Evolutionary conservation across 2,797 vertebrate genomes (phyloP).

Genomic region (Trematomus bernacchii): DNA sequence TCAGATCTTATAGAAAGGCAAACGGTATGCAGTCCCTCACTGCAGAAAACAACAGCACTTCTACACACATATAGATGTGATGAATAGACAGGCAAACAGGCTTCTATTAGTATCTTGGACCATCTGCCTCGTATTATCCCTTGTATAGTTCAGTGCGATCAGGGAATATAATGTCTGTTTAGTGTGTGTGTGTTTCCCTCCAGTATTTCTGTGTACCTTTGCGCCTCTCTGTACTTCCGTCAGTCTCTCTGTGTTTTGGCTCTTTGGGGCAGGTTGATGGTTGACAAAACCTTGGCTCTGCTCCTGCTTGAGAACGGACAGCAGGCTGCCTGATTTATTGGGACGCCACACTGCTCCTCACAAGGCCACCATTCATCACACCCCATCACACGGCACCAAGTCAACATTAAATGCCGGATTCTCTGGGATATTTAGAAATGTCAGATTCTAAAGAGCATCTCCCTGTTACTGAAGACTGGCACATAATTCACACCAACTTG

Average conservation of each 20-base stretch:
- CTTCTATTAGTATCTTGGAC: conserved; percentile 78
- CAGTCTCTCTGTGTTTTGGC: conserved; percentile 34
- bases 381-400: conserved; percentile 32
- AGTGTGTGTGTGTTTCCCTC: conserved; percentile 41
- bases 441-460: not conserved
- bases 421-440: conserved; percentile 9
- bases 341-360: conserved; percentile 42
- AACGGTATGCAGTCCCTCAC: conserved; percentile 30
- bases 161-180: conserved; percentile 44
- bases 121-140: conserved; percentile 76
- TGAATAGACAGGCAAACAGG: conserved; percentile 60
- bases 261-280: conserved; percentile 52
- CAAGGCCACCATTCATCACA: conserved; percentile 57
- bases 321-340: conserved; percentile 64
- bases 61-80: conserved; percentile 55
- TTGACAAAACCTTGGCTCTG: conserved; percentile 59
- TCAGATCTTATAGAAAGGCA: conserved; percentile 41
- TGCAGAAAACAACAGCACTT: conserved; percentile 44
- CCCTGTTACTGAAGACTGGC: not conserved
- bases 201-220: conserved; percentile 41
- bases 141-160: conserved; percentile 54
- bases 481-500: not conserved
- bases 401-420: not conserved
- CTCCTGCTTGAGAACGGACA: conserved; percentile 53
- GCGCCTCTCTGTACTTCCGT: conserved; percentile 37